phyloP scores from a whole-genome alignment of 37 sponge, comb jelly and placozoan species.

The Lycopodina hypogea region DNA sequence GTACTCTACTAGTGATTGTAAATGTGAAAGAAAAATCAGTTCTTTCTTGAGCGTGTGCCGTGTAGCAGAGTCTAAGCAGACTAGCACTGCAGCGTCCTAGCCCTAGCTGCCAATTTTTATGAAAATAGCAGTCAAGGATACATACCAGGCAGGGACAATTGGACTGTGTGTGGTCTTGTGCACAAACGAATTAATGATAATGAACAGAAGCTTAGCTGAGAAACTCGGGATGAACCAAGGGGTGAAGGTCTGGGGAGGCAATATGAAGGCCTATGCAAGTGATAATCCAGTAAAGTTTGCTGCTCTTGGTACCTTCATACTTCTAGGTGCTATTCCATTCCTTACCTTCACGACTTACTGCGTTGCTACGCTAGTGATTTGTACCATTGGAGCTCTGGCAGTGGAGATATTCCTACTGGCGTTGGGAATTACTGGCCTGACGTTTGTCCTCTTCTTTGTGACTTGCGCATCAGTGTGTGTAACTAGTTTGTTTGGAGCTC shows the following conservation, averaged over 20 bases:
- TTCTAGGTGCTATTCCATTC: slow-evolving; percentile 29
- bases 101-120: too few relatives aligned
- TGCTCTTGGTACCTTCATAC: slow-evolving; percentile 14
- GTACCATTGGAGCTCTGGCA: slow-evolving; percentile 37
- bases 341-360: slow-evolving; percentile 32
- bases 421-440: slow-evolving; percentile 26
- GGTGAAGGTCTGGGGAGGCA: background rate
- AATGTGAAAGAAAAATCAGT: too few relatives aligned
- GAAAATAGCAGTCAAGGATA: too few relatives aligned
- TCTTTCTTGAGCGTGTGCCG: too few relatives aligned
- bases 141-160: too few relatives aligned
- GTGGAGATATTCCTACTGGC: slow-evolving; percentile 29
- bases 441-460: slow-evolving; percentile 34
- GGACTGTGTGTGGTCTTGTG: too few relatives aligned
- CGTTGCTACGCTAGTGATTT: slow-evolving; percentile 29
- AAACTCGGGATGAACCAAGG: too few relatives aligned
- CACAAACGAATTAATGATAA: too few relatives aligned
- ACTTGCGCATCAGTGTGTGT: slow-evolving; percentile 21
- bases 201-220: too few relatives aligned
- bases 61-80: too few relatives aligned
- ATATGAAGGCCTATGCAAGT: slow-evolving; percentile 4
- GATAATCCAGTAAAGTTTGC: slow-evolving; percentile 39
- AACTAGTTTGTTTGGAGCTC: slow-evolving; percentile 15
- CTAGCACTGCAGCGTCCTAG: too few relatives aligned
- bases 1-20: too few relatives aligned